These are phyloP conservation scores for Sesia bembeciformis DNA, from an alignment of 2,888 invertebrate genomes.

Conservation along the genomic window DNA sequence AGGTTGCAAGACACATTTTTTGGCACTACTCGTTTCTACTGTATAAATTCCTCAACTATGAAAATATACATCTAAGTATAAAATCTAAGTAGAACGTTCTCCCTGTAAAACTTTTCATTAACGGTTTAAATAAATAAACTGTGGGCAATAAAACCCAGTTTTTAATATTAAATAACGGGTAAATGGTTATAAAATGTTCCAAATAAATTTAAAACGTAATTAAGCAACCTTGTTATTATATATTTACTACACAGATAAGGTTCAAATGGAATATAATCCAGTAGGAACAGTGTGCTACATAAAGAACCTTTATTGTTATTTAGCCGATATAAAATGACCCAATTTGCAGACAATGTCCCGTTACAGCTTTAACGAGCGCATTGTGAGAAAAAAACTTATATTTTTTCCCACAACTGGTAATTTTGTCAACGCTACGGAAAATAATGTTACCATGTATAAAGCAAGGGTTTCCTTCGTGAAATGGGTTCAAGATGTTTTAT, in stretches of 20 bases:
- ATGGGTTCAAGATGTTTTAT: conserved; percentile 47
- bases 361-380: conserved; percentile 19
- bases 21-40: conserved; percentile 26
- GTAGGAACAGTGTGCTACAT: conserved; percentile 8
- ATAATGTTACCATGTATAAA: conserved; percentile 36
- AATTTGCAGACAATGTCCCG: conserved; percentile 17
- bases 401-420: conserved; percentile 24
- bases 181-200: too few species aligned
- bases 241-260: background rate
- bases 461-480: conserved; percentile 36
- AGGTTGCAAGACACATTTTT: conserved; percentile 51
- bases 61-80: too few species aligned
- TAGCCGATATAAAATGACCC: conserved; percentile 17
- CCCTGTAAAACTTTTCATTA: too few species aligned
- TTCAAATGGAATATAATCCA: background rate
- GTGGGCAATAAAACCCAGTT: too few species aligned
- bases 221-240: background rate
- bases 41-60: too few species aligned
- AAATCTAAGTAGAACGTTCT: too few species aligned
- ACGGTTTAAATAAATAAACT: too few species aligned
- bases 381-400: conserved; percentile 23
- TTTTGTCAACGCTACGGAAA: conserved; percentile 35
- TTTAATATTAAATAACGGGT: too few species aligned
- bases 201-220: too few species aligned
- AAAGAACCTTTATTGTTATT: conserved; percentile 15